These are phyloP conservation scores for Apostichopus californicus DNA, from an alignment of 35 echinoderm and acorn worm genomes.

Conservation along the genomic window DNA sequence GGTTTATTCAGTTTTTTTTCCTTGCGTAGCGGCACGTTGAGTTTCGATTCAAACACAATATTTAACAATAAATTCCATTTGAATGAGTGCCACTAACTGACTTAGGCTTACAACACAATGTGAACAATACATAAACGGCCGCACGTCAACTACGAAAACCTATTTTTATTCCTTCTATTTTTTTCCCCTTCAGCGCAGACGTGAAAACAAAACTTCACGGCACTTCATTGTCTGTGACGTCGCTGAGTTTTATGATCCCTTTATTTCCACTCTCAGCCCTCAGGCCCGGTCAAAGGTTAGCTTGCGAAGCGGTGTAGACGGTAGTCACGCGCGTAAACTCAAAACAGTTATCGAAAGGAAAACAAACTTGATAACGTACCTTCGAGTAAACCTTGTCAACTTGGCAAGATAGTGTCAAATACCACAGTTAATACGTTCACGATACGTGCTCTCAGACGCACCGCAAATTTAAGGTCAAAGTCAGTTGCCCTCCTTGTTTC, in stretches of 20 bases:
- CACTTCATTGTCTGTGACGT: slow-evolving; percentile 47
- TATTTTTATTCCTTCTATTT: slow-evolving; percentile 25
- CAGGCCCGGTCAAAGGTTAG: slow-evolving; percentile 46
- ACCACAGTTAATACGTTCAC: slow-evolving; percentile 37
- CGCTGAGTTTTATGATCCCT: slow-evolving; percentile 9
- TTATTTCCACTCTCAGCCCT: slow-evolving; percentile 36
- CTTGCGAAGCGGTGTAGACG: not conserved
- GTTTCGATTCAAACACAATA: not conserved
- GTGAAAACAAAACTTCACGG: slow-evolving; percentile 14
- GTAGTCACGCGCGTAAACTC: slow-evolving; percentile 48
- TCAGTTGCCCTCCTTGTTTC: slow-evolving; percentile 18
- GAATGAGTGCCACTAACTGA: not conserved
- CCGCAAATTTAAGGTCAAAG: slow-evolving; percentile 29
- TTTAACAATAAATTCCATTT: not conserved
- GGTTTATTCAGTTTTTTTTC: too few relatives aligned
- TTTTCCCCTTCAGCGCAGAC: slow-evolving; percentile 29
- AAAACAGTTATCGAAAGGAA: slow-evolving; percentile 49
- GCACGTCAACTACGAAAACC: slow-evolving; percentile 24
- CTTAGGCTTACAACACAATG: not conserved
- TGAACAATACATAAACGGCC: slow-evolving; percentile 7
- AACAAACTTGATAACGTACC: slow-evolving; percentile 44
- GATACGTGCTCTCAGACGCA: slow-evolving; percentile 26
- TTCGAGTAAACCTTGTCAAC: slow-evolving; percentile 31
- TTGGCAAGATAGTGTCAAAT: slow-evolving; percentile 47
- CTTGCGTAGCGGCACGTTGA: not conserved